A percentile compares a stretch with the other conserved stretches of the same genome.
Evolutionary conservation across 2,888 invertebrate species (phyloP).

Genomic region (Rhodophaea formosa): DNA sequence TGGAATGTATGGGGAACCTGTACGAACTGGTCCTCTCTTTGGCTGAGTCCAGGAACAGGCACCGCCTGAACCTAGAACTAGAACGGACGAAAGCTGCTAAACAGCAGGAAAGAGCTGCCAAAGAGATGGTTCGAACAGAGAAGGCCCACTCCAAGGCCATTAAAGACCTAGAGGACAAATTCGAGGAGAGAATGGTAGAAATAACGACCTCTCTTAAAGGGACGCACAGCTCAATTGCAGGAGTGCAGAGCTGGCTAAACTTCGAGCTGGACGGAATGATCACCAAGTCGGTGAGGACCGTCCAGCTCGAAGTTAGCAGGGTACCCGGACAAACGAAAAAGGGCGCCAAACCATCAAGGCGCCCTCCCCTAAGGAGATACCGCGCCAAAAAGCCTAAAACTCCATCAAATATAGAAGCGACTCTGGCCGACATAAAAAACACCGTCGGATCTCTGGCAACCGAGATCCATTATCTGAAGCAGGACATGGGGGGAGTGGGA

Average conservation of each 20-base stretch:
- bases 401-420: background rate
- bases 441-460: background rate
- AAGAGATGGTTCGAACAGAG: background rate
- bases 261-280: background rate
- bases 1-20: background rate
- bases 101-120: background rate
- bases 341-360: no score
- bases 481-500: background rate
- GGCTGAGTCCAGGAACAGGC: conserved; percentile 18
- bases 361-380: no score
- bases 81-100: conserved; percentile 12
- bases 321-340: no score
- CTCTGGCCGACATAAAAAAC: background rate
- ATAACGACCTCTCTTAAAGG: background rate
- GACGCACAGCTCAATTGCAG: background rate
- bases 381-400: no score
- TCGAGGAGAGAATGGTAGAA: background rate
- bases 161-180: background rate
- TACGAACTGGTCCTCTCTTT: conserved; percentile 19
- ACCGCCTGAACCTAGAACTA: conserved; percentile 3
- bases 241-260: conserved; percentile 1
- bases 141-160: conserved; percentile 1
- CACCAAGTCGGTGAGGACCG: background rate
- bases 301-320: background rate
- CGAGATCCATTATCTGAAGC: background rate